Evolutionary conservation across 2,113 vertebrate genomes (phyloP).

Genomic region (Scytalopus superciliaris): DNA sequence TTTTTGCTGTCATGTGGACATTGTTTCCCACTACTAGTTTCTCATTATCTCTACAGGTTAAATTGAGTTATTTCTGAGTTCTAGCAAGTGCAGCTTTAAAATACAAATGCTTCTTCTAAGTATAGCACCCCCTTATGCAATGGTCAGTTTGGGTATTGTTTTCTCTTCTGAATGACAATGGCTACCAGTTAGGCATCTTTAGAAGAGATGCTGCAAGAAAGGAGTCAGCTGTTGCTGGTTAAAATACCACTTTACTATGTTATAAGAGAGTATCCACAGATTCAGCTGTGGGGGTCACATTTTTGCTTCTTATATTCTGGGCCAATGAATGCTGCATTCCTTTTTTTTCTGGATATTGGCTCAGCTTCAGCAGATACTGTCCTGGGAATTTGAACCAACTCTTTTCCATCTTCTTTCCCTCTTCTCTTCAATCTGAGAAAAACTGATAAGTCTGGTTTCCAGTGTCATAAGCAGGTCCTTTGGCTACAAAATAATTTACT

Average conservation of each 20-base stretch:
- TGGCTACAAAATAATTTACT: neutral
- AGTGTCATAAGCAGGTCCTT: neutral
- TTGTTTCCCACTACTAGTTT: neutral
- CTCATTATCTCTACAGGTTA: neutral
- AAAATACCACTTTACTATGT: neutral
- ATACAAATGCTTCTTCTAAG: neutral
- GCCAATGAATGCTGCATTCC: neutral
- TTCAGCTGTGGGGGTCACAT: neutral
- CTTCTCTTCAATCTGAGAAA: neutral
- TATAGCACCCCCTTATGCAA: rapidly evolving
- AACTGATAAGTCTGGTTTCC: neutral
- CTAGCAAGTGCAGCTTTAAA: neutral
- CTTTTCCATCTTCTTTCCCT: neutral
- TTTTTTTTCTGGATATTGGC: neutral
- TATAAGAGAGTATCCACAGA: neutral
- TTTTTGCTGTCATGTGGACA: neutral
- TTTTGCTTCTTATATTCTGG: neutral
- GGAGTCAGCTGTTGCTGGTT: neutral
- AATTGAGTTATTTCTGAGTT: neutral
- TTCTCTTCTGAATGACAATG: neutral
- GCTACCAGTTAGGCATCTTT: neutral
- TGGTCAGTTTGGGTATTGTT: neutral
- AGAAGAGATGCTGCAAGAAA: neutral
- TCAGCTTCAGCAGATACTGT: neutral
- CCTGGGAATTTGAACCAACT: neutral